Percentiles rank a stretch among this genome's conserved stretches.
These are phyloP conservation scores for Platorchestia sp. DNA, from an alignment of 1,140 invertebrate species.

Conservation along the genomic window DNA sequence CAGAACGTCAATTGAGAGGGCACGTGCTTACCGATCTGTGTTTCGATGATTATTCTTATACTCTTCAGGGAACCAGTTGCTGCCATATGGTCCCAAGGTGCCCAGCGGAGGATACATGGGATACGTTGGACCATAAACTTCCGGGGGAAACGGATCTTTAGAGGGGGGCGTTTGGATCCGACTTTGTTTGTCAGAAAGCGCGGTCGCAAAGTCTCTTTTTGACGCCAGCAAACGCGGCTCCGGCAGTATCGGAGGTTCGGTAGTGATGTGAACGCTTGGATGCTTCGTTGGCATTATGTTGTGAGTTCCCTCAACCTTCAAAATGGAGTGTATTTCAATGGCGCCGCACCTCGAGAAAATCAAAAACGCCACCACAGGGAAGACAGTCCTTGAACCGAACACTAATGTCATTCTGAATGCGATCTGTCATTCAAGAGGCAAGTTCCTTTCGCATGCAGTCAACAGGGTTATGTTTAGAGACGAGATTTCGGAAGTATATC, in stretches of 20 bases:
- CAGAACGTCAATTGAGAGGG: neutral
- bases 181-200: neutral
- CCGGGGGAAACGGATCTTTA: neutral
- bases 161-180: neutral
- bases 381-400: neutral
- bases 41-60: constrained; percentile 37
- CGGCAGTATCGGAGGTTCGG: neutral
- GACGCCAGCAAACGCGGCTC: neutral
- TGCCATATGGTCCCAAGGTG: constrained; percentile 24
- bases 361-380: neutral
- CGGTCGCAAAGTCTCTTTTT: neutral
- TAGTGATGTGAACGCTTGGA: neutral
- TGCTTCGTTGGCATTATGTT: neutral
- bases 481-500: neutral
- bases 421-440: neutral
- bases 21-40: constrained; percentile 16
- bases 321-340: neutral
- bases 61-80: constrained; percentile 45
- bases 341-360: neutral
- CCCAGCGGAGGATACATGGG: constrained; percentile 47
- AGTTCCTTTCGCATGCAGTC: neutral
- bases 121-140: constrained; percentile 7
- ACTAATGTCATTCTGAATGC: neutral
- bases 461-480: neutral
- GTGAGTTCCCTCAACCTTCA: neutral